These are phyloP conservation scores for Agrilus mali DNA, from an alignment of 2,888 invertebrate genomes.

Conservation along the genomic window DNA sequence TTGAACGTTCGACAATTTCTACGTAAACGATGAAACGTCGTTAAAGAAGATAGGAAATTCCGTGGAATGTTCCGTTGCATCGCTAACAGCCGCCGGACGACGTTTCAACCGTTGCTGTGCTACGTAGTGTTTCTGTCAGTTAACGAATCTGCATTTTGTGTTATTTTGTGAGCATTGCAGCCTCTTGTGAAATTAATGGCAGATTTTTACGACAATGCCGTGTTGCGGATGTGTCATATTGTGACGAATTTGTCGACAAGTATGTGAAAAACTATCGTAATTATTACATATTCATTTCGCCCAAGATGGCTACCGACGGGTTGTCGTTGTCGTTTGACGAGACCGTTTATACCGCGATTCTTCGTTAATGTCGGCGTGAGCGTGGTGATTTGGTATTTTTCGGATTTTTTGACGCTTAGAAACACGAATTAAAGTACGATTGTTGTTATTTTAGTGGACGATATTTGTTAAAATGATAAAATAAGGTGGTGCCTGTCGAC, in stretches of 20 bases:
- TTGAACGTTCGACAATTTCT: slow-evolving; percentile 8
- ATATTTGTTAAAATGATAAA: neutral
- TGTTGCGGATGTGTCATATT: too few relatives aligned
- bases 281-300: slow-evolving; percentile 16
- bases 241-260: too few relatives aligned
- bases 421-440: neutral
- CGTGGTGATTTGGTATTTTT: slow-evolving; percentile 8
- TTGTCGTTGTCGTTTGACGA: slow-evolving; percentile 14
- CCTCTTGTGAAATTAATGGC: too few relatives aligned
- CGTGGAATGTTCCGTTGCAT: slow-evolving; percentile 18
- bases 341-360: slow-evolving; percentile 8
- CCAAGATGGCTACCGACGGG: slow-evolving; percentile 38
- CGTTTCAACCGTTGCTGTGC: slow-evolving; percentile 16
- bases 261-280: slow-evolving; percentile 1
- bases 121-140: slow-evolving; percentile 17
- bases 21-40: slow-evolving; percentile 7
- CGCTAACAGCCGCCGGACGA: slow-evolving; percentile 25
- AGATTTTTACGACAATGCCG: too few relatives aligned
- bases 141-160: slow-evolving; percentile 35
- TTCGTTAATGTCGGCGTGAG: slow-evolving; percentile 7
- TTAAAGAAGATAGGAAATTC: slow-evolving; percentile 11
- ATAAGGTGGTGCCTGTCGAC: slow-evolving; percentile 17
- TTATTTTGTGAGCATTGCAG: slow-evolving; percentile 13
- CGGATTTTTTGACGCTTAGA: slow-evolving; percentile 1
- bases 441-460: slow-evolving; percentile 24